Base-by-base conservation (phyloP, 2,888 invertebrate species). In the Melangyna quadrimaculata region DNA sequence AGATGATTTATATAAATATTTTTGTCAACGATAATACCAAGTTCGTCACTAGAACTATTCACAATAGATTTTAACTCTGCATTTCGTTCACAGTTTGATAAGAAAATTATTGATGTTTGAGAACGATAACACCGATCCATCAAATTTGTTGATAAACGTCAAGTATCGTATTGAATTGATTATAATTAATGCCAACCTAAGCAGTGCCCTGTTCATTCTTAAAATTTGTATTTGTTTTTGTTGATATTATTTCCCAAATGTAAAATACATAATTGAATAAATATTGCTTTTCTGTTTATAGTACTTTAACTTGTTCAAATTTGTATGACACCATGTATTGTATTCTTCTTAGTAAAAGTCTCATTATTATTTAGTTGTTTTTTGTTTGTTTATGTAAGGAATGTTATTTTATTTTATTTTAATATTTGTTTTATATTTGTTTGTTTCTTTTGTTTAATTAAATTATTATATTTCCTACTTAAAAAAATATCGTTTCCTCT, bases 341-440 rank as follows among this genome's bases (percentile, higher is more conserved):
- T 32, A 12, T 27, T 17, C 35, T 45, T 69, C 22, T 67, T 17
- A n/a, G 29, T 27, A 27, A 65, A 40, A 53, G 48, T 69, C 24
- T 37, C 51, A 53, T n/a, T n/a, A n/a, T n/a, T n/a, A n/a, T 79
- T 67, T 67, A 17, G n/a, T 59, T 69, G 67, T 79, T 17, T 37
- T 32, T 73, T n/a, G 19, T 71, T 14, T 45, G 72, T 27, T 72
- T 72, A 5, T 57, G 24, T 51, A 51, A 73, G 40, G 51, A 79
- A 79, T 79, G 73, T 79, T 73, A 27, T 40, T 65, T 73, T 59
- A 9, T n/a, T 22, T 61, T 32, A 51, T 14, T 35, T 53, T n/a
- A n/a, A 7, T 40, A 40, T 55, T 45, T 51, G 2, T 19, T 51
- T 17, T 67, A 5, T 12, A 37, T 65, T 67, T 40, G n/a, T 35